A percentile compares a stretch with the other conserved stretches of the same genome.
Evolutionary conservation across 2,113 vertebrate genomes (phyloP).

Genomic region (Piliocolobus tephrosceles): DNA sequence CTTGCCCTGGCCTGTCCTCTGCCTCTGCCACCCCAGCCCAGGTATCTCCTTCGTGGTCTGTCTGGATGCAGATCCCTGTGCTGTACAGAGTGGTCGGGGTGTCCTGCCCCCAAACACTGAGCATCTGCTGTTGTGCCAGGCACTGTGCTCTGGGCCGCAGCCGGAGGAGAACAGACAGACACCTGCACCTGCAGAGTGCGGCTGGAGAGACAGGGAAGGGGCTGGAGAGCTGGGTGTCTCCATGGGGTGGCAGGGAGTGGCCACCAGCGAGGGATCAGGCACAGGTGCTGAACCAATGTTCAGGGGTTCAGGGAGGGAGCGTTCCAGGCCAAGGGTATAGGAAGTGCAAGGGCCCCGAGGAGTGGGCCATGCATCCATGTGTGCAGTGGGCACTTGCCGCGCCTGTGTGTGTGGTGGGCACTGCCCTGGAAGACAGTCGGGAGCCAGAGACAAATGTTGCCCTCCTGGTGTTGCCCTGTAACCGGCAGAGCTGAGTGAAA

Average conservation of each 20-base stretch:
- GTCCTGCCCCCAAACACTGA: rapidly evolving
- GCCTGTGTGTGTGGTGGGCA: background rate
- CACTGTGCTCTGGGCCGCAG: background rate
- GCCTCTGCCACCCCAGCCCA: rapidly evolving
- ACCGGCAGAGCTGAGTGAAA: background rate
- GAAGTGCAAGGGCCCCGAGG: no score
- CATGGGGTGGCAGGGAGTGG: background rate
- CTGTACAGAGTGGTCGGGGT: background rate
- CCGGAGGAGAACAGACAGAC: background rate
- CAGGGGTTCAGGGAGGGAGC: background rate
- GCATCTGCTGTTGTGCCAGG: background rate
- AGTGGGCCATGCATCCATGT: no score
- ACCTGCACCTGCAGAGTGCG: no score
- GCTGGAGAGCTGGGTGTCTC: background rate
- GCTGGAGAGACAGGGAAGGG: background rate
- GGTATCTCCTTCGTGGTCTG: rapidly evolving
- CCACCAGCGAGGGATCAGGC: background rate
- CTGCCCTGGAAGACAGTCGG: background rate
- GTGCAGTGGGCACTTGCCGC: background rate
- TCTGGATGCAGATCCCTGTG: background rate
- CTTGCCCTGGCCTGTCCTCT: background rate
- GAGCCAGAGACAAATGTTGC: background rate
- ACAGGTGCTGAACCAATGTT: background rate
- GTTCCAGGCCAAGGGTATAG: background rate
- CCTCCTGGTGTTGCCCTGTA: no score